These are phyloP conservation scores for Rhinatrema bivittatum DNA, from an alignment of 2,797 vertebrate species.

Conservation along the genomic window DNA sequence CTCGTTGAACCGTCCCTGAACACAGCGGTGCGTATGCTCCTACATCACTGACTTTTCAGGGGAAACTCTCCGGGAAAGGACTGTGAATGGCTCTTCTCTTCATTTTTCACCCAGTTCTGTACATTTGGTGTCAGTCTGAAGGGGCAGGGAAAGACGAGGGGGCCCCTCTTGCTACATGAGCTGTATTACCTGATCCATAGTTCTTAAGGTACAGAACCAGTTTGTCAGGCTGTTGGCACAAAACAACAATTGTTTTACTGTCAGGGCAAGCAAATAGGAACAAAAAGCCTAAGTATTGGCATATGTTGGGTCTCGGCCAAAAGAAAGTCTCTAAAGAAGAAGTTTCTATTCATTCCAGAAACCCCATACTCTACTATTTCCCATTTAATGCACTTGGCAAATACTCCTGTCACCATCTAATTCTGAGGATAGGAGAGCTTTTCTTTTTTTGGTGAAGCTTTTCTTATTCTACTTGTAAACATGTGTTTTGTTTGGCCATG, in stretches of 20 bases:
- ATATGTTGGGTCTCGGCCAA: slow-evolving; percentile 44
- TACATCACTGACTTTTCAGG: too few relatives aligned
- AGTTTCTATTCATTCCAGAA: slow-evolving; percentile 45
- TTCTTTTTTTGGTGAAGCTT: slow-evolving; percentile 34
- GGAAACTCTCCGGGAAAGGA: too few relatives aligned
- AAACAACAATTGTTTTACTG: slow-evolving; percentile 51
- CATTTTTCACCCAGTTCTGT: background rate
- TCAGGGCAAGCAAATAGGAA: slow-evolving; percentile 46
- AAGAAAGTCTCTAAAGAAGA: slow-evolving; percentile 42
- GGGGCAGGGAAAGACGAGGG: too few relatives aligned
- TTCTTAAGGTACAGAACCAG: slow-evolving; percentile 31
- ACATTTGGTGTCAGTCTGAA: too few relatives aligned
- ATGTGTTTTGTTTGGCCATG: slow-evolving; percentile 46
- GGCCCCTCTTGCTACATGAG: slow-evolving; percentile 14
- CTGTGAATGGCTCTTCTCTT: too few relatives aligned
- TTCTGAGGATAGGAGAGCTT: slow-evolving; percentile 40
- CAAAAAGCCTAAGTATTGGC: slow-evolving; percentile 47
- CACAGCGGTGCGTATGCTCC: too few relatives aligned
- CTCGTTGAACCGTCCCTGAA: too few relatives aligned
- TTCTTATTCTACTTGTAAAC: slow-evolving; percentile 49
- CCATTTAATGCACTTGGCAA: slow-evolving; percentile 48
- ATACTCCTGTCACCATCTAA: slow-evolving; percentile 45
- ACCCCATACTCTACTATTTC: slow-evolving; percentile 43
- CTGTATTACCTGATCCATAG: too few relatives aligned
- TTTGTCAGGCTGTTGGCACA: slow-evolving; percentile 46